These are phyloP conservation scores for Salmo trutta DNA, from an alignment of 2,797 vertebrate species.

Conservation along the genomic window DNA sequence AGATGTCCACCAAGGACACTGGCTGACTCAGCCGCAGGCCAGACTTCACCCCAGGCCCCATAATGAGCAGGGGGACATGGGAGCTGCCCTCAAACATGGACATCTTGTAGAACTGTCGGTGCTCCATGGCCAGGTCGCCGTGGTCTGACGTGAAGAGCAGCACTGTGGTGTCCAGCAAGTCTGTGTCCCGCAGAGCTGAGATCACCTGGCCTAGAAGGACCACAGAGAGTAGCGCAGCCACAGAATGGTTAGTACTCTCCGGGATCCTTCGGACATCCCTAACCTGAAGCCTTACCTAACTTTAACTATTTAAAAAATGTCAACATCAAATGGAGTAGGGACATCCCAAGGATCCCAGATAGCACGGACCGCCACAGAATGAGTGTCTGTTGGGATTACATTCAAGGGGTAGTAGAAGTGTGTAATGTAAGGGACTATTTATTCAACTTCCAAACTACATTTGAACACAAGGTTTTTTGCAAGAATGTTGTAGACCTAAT, in stretches of 20 bases:
- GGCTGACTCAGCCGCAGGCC: conserved; percentile 73
- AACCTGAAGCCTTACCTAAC: too few species aligned
- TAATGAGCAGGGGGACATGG: conserved; percentile 88
- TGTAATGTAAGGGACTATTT: not conserved
- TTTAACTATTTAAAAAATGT: too few species aligned
- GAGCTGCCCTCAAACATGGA: conserved; percentile 98
- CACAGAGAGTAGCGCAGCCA: not conserved
- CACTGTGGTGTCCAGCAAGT: conserved; percentile 80
- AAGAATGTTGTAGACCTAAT: too few species aligned
- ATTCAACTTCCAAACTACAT: not conserved
- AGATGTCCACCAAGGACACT: conserved; percentile 95
- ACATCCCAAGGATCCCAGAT: not conserved
- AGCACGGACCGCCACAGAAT: not conserved
- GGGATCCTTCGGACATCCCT: too few species aligned
- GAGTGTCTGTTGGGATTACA: not conserved
- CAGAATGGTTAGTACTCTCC: not conserved
- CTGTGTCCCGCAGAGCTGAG: conserved; percentile 77
- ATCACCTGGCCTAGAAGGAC: conserved; percentile 83
- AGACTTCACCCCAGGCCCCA: conserved; percentile 84
- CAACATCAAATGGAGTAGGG: too few species aligned
- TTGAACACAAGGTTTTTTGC: too few species aligned
- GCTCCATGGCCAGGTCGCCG: conserved; percentile 96
- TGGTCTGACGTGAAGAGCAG: conserved; percentile 94
- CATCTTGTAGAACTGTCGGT: conserved; percentile 99
- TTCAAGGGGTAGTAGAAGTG: not conserved